Conservation (phyloP, 2,888 invertebrate genomes). For the Drosophila acutilabella region DNA sequence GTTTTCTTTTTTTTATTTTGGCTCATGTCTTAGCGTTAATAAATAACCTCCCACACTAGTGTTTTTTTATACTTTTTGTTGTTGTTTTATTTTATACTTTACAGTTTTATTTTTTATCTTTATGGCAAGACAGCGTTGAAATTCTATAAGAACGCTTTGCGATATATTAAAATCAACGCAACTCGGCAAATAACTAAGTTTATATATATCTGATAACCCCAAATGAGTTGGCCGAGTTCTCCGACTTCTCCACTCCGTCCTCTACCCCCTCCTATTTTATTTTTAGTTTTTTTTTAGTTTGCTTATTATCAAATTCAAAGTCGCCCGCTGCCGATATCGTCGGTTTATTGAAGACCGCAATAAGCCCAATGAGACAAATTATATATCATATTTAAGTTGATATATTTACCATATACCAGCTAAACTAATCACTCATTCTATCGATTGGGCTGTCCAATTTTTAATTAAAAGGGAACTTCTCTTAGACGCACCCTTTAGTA, state of each 20-base stretch:
- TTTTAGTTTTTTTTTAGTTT: slow-evolving; percentile 13
- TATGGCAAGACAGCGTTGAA: slow-evolving; percentile 56
- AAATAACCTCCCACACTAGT: slow-evolving; percentile 70
- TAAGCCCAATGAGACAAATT: slow-evolving; percentile 67
- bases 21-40: slow-evolving; percentile 67
- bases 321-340: slow-evolving; percentile 49
- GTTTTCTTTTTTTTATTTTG: slow-evolving; percentile 36
- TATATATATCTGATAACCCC: slow-evolving; percentile 55
- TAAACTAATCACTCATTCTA: slow-evolving; percentile 34
- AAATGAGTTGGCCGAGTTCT: slow-evolving; percentile 36
- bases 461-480: slow-evolving; percentile 28
- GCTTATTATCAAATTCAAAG: slow-evolving; percentile 49
- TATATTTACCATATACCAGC: no score
- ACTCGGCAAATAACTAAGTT: slow-evolving; percentile 22
- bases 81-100: slow-evolving; percentile 18
- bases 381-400: slow-evolving; percentile 48
- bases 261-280: no score
- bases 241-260: no score
- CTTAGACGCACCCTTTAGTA: not conserved
- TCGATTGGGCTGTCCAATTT: slow-evolving; percentile 24
- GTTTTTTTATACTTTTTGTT: slow-evolving; percentile 1
- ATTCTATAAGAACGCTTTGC: slow-evolving; percentile 52
- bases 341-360: slow-evolving; percentile 60
- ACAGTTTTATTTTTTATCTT: slow-evolving; percentile 61
- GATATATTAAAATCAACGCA: slow-evolving; percentile 46